Percentiles rank a stretch among this genome's conserved stretches.
phyloP scores from a whole-genome alignment of 2,888 invertebrate species.

The Apotomis turbidana region DNA sequence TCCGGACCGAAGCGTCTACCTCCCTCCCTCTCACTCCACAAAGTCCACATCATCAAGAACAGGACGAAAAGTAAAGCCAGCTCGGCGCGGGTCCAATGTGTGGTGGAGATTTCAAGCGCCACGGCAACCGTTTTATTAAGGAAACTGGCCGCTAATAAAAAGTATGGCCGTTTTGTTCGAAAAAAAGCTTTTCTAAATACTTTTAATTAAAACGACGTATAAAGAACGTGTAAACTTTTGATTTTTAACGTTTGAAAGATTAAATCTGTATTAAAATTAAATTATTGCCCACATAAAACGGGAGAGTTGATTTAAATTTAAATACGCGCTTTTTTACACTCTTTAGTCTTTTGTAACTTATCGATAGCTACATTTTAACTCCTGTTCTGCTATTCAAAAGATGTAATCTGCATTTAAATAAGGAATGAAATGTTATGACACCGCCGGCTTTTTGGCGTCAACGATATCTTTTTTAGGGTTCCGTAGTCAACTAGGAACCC shows the following conservation, averaged over 20 bases:
- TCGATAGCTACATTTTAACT: slow-evolving; percentile 23
- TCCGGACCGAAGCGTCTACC: slow-evolving; percentile 22
- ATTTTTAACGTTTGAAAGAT: slow-evolving; percentile 28
- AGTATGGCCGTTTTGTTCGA: slow-evolving; percentile 29
- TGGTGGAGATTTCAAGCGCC: slow-evolving; percentile 35
- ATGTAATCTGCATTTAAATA: slow-evolving; percentile 17
- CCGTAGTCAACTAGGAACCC: too few relatives aligned
- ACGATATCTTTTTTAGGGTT: too few relatives aligned
- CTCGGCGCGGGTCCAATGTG: slow-evolving; percentile 24
- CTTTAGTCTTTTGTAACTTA: neutral
- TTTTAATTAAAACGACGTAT: slow-evolving; percentile 29
- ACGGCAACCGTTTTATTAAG: slow-evolving; percentile 39
- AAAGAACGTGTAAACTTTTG: slow-evolving; percentile 32
- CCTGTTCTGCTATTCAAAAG: slow-evolving; percentile 5
- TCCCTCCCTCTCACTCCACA: slow-evolving; percentile 13
- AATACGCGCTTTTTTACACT: slow-evolving; percentile 14
- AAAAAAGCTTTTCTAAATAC: slow-evolving; percentile 29
- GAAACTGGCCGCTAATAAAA: slow-evolving; percentile 37
- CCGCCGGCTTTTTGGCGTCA: slow-evolving; percentile 14
- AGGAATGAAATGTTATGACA: slow-evolving; percentile 25
- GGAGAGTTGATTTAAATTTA: slow-evolving; percentile 4
- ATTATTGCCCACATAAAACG: slow-evolving; percentile 22
- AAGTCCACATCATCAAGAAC: neutral
- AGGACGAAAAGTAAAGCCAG: slow-evolving; percentile 26
- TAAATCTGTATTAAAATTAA: slow-evolving; percentile 31